Percentiles rank a stretch among this genome's conserved stretches.
Evolutionary conservation across 2,113 vertebrate genomes (phyloP).

Genomic region (Callospermophilus lateralis): DNA sequence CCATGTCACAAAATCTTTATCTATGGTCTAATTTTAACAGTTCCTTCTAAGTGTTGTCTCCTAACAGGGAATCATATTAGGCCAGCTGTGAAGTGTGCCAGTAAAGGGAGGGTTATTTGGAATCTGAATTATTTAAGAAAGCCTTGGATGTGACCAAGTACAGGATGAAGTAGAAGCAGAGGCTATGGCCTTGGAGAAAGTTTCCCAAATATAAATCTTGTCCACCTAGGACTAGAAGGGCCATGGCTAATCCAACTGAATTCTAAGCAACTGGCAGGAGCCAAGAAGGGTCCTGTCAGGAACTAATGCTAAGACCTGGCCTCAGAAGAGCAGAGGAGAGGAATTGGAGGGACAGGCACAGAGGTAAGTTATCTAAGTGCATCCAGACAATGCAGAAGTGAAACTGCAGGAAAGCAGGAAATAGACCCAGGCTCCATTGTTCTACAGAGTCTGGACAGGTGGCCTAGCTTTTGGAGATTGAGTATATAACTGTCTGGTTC

Average conservation of each 20-base stretch:
- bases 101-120: neutral
- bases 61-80: neutral
- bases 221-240: neutral
- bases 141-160: neutral
- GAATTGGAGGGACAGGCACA: fast-evolving
- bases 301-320: neutral
- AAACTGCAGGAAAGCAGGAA: neutral
- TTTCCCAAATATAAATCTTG: neutral
- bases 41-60: neutral
- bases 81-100: neutral
- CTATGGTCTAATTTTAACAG: neutral
- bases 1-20: neutral
- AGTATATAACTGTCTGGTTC: neutral
- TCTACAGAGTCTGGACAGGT: neutral
- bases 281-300: neutral
- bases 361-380: neutral
- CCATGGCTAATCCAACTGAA: neutral
- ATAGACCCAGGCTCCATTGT: no score
- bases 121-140: neutral
- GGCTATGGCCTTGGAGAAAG: neutral
- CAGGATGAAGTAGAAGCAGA: neutral
- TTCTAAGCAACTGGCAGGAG: neutral
- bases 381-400: no score
- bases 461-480: neutral
- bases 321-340: neutral